Percentiles rank a stretch among this genome's conserved stretches.
phyloP scores from a whole-genome alignment of 1,140 invertebrate species.

The Papilio polyxenes region DNA sequence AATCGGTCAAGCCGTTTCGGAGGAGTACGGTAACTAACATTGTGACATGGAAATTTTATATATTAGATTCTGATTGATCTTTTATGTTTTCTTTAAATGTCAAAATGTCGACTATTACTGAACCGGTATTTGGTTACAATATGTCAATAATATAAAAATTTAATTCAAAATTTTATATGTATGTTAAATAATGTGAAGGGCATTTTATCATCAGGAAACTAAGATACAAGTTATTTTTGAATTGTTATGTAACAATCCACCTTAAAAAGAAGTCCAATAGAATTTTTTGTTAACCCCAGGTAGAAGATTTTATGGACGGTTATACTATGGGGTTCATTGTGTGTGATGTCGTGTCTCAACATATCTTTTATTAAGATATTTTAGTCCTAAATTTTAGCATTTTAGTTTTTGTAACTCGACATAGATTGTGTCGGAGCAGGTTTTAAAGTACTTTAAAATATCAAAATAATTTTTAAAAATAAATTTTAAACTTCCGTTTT shows the following conservation, averaged over 20 bases:
- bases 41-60: too few relatives aligned
- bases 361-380: slow-evolving; percentile 1
- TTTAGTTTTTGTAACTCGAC: not conserved
- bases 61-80: too few relatives aligned
- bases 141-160: not conserved
- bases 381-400: too few relatives aligned
- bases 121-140: not conserved
- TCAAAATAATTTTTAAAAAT: not conserved
- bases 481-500: too few relatives aligned
- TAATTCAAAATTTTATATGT: not conserved
- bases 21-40: too few relatives aligned
- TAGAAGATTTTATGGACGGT: not conserved
- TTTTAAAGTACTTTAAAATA: not conserved
- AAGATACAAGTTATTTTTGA: not conserved
- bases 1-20: too few relatives aligned
- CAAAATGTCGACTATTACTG: not conserved
- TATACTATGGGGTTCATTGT: not conserved
- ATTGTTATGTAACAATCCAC: not conserved
- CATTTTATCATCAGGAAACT: not conserved
- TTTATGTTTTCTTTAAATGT: not conserved
- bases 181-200: not conserved
- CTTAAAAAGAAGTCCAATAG: not conserved
- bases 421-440: not conserved
- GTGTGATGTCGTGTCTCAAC: not conserved
- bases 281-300: slow-evolving; percentile 1